Evolutionary conservation across 2,797 vertebrate genomes (phyloP).

Genomic region (Oophaga sylvatica): DNA sequence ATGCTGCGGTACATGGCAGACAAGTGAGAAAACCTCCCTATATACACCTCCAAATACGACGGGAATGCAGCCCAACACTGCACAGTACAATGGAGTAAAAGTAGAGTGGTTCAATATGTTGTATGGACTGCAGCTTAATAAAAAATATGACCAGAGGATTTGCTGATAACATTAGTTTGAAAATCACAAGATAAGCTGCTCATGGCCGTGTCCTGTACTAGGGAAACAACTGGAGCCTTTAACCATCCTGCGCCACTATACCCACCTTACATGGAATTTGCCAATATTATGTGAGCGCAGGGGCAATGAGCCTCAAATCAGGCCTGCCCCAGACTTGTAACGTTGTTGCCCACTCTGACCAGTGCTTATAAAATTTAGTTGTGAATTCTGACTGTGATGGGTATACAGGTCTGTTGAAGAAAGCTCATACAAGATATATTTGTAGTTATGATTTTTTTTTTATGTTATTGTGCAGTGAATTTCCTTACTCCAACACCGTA

Average conservation of each 20-base stretch:
- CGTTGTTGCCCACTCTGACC: background rate
- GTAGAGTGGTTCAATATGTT: background rate
- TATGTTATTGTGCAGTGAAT: no score
- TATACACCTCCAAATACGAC: no score
- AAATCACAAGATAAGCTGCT: constrained; percentile 33
- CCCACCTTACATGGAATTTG: background rate
- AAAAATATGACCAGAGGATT: constrained; percentile 15
- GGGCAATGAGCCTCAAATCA: background rate
- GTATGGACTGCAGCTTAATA: background rate
- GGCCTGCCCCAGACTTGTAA: background rate
- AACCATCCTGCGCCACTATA: background rate
- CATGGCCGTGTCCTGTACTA: constrained; percentile 19
- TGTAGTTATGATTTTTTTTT: no score
- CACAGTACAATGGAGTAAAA: background rate
- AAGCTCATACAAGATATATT: background rate
- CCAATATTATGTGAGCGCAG: no score
- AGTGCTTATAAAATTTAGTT: no score
- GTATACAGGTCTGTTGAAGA: no score
- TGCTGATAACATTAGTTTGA: constrained; percentile 15
- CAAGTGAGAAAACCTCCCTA: no score
- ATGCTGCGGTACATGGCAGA: no score
- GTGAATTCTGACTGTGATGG: background rate
- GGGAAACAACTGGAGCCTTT: constrained; percentile 25
- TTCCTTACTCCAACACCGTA: no score
- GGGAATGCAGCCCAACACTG: no score